Percentiles rank a stretch among this genome's conserved stretches.
Evolutionary conservation across 2,888 invertebrate genomes (phyloP).

Genomic region (Agriopis leucophaearia): DNA sequence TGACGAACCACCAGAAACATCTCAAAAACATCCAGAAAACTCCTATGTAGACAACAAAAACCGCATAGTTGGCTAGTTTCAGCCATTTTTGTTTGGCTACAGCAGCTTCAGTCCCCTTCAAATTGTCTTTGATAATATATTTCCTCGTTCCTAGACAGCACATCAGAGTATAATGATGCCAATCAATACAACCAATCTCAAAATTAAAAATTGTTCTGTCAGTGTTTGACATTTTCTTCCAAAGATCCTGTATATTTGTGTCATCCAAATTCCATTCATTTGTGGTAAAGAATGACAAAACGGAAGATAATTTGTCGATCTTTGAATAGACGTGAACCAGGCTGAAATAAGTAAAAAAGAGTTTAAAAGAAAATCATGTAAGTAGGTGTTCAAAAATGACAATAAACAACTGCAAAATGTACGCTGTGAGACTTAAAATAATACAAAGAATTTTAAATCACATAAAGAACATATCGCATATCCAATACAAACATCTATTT

Average conservation of each 20-base stretch:
- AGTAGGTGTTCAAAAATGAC: no score
- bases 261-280: conserved; percentile 40
- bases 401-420: no score
- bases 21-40: neutral
- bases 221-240: conserved; percentile 17
- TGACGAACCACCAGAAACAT: neutral
- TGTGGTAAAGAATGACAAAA: conserved; percentile 19
- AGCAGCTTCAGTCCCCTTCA: conserved; percentile 11
- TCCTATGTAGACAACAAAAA: neutral
- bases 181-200: conserved; percentile 24
- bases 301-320: conserved; percentile 6
- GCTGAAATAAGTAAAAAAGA: no score
- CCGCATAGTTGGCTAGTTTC: neutral
- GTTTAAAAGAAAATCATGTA: no score
- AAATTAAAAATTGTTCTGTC: no score
- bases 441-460: no score
- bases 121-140: conserved; percentile 32
- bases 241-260: conserved; percentile 24
- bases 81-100: neutral
- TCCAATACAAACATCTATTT: no score
- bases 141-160: conserved; percentile 10
- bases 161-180: conserved; percentile 6
- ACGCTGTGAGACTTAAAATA: no score
- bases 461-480: no score
- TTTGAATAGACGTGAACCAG: conserved; percentile 38